Conservation (phyloP, 1,140 invertebrate genomes). For the Drosophila kepulauana region DNA sequence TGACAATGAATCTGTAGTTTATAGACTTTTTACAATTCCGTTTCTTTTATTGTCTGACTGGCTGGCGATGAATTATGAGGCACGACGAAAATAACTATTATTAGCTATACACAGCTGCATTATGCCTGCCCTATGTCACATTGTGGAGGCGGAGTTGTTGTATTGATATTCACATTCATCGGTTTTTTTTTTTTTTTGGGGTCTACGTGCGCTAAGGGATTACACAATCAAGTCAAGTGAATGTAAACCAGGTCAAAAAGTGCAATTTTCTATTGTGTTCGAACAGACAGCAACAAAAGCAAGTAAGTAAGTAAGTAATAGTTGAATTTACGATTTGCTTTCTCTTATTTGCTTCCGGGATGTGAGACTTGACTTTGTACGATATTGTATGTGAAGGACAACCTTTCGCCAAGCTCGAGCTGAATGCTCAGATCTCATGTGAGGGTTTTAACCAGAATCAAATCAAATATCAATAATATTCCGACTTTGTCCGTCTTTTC, state of each 20-base stretch:
- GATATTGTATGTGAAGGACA: slow-evolving; percentile 39
- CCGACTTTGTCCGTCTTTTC: slow-evolving; percentile 9
- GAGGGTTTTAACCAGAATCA: slow-evolving; percentile 71
- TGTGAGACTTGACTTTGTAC: background rate
- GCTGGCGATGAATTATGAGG: slow-evolving; percentile 21
- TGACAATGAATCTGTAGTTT: slow-evolving; percentile 9
- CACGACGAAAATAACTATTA: slow-evolving; percentile 11
- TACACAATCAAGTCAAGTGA: slow-evolving; percentile 17
- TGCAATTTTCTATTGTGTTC: slow-evolving; percentile 4
- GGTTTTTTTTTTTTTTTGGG: background rate
- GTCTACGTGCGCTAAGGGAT: slow-evolving; percentile 31
- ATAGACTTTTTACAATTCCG: slow-evolving; percentile 14
- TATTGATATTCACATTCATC: background rate
- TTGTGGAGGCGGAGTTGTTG: background rate
- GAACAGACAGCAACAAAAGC: no score
- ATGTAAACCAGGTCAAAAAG: slow-evolving; percentile 52
- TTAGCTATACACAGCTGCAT: slow-evolving; percentile 12
- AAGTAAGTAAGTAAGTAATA: background rate
- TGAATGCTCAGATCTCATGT: slow-evolving; percentile 6
- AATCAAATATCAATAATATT: slow-evolving; percentile 45
- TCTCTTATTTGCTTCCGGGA: slow-evolving; percentile 34
- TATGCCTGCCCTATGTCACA: background rate
- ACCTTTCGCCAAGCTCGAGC: slow-evolving; percentile 47
- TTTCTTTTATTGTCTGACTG: slow-evolving; percentile 11
- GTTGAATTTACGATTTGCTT: slow-evolving; percentile 15